Conservation (phyloP, 2,888 invertebrate species). For the Blera fallax region DNA sequence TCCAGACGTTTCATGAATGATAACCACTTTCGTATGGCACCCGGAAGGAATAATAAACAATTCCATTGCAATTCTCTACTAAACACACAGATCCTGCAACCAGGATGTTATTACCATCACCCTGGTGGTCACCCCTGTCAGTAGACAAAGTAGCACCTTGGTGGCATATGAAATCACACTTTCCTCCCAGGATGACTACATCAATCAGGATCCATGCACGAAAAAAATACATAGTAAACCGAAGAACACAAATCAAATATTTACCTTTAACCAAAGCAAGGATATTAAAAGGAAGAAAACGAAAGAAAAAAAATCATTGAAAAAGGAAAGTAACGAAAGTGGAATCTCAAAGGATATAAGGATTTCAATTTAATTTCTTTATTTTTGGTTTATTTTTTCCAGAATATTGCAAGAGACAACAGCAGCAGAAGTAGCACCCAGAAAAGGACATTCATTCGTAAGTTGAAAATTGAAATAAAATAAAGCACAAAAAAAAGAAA, state of each 20-base stretch:
- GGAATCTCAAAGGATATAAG: constrained; percentile 66
- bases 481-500: not conserved
- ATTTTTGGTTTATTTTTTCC: constrained; percentile 9
- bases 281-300: constrained; percentile 48
- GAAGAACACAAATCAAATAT: constrained; percentile 70
- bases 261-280: constrained; percentile 67
- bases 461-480: constrained; percentile 56
- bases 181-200: constrained; percentile 49
- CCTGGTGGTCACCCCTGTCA: constrained; percentile 68
- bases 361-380: constrained; percentile 68
- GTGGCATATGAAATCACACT: constrained; percentile 64
- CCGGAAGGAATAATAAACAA: constrained; percentile 71
- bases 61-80: constrained; percentile 50
- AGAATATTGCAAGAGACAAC: constrained; percentile 38
- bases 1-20: constrained; percentile 58
- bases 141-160: constrained; percentile 33
- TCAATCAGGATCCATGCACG: constrained; percentile 57
- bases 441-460: constrained; percentile 65
- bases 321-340: constrained; percentile 60
- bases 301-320: not conserved
- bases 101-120: constrained; percentile 4
- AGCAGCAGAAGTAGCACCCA: constrained; percentile 37
- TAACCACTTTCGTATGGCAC: constrained; percentile 37
- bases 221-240: constrained; percentile 32
- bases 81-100: constrained; percentile 40